A percentile compares a stretch with the other conserved stretches of the same genome.
phyloP scores from a whole-genome alignment of 2,888 invertebrate species.

The Caenorhabditis uteleia region DNA sequence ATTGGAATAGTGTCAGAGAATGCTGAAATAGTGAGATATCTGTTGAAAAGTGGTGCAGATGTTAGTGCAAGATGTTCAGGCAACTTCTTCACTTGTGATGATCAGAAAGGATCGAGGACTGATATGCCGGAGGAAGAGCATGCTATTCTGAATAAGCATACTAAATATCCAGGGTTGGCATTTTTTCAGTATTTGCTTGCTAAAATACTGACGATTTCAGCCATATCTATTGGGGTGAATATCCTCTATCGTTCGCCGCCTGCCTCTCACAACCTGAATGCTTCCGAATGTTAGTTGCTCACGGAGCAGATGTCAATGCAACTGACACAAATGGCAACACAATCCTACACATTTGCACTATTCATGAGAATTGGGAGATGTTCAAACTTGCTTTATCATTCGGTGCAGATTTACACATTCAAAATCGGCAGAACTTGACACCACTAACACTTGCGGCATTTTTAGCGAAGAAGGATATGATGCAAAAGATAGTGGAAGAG shows the following conservation, averaged over 20 bases:
- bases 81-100: constrained; percentile 95
- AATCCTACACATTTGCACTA: constrained; percentile 91
- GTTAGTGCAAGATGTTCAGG: constrained; percentile 79
- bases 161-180: constrained; percentile 82
- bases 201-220: constrained; percentile 73
- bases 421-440: constrained; percentile 85
- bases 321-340: constrained; percentile 98
- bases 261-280: constrained; percentile 96
- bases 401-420: constrained; percentile 84
- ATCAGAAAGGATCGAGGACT: constrained; percentile 80
- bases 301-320: constrained; percentile 90
- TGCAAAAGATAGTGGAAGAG: constrained; percentile 93
- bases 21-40: constrained; percentile 93
- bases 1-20: constrained; percentile 98
- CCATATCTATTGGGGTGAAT: constrained; percentile 98
- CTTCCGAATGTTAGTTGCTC: constrained; percentile 88
- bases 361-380: constrained; percentile 84
- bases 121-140: constrained; percentile 89
- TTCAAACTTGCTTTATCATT: constrained; percentile 94
- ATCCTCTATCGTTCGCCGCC: constrained; percentile 92
- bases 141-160: constrained; percentile 82
- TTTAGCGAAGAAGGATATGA: constrained; percentile 75
- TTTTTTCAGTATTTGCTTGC: neutral
- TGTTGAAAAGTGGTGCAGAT: constrained; percentile 84
- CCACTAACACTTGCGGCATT: constrained; percentile 81